These are phyloP conservation scores for Polyploca ridens DNA, from an alignment of 2,888 invertebrate genomes.

Conservation along the genomic window DNA sequence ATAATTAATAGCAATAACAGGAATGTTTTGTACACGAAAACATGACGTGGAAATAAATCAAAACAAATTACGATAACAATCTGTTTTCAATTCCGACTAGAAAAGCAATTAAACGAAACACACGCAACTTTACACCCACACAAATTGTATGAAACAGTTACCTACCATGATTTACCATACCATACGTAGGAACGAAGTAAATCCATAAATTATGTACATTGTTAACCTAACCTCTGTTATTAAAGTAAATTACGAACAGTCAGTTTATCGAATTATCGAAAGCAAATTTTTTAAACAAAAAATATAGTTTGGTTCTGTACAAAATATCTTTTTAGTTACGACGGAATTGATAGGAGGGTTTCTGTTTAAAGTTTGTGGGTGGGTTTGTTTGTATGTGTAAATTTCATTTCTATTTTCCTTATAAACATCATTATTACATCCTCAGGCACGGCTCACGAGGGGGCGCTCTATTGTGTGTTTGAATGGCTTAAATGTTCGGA, in stretches of 20 bases:
- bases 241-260: slow-evolving; percentile 15
- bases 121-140: background rate
- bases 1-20: background rate
- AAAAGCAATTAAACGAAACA: slow-evolving; percentile 9
- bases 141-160: background rate
- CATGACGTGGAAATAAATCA: background rate
- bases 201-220: slow-evolving; percentile 10
- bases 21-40: background rate
- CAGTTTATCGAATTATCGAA: slow-evolving; percentile 10
- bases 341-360: too few species aligned
- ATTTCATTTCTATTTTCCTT: too few species aligned
- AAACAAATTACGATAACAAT: slow-evolving; percentile 6
- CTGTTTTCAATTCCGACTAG: slow-evolving; percentile 14
- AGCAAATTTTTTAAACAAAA: background rate
- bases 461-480: too few species aligned
- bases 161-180: background rate
- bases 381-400: too few species aligned
- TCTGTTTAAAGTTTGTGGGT: too few species aligned
- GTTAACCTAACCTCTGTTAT: slow-evolving; percentile 13
- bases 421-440: too few species aligned
- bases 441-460: too few species aligned
- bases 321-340: too few species aligned
- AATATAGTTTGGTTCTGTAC: slow-evolving; percentile 7
- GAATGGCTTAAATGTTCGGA: too few species aligned
- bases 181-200: background rate